A percentile compares a stretch with the other conserved stretches of the same genome.
phyloP scores from a whole-genome alignment of 2,797 vertebrate species.

The Tokudaia muenninki region DNA sequence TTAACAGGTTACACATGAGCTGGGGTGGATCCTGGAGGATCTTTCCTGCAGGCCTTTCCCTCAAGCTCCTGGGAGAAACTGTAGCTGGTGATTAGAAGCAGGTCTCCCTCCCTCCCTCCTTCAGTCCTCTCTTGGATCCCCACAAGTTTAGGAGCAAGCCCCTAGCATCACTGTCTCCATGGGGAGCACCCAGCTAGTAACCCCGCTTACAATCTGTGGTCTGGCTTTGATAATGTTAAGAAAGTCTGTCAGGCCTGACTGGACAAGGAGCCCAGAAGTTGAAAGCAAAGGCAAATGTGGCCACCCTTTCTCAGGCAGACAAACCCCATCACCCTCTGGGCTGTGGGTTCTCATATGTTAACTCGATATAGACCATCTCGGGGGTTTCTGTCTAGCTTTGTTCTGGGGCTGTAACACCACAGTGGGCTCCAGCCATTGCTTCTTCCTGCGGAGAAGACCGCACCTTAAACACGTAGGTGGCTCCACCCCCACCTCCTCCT shows the following conservation, averaged over 20 bases:
- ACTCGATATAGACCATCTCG: background rate
- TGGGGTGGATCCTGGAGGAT: too few species aligned
- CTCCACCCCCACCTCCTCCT: constrained; percentile 96
- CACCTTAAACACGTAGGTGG: constrained; percentile 98
- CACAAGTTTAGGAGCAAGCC: background rate
- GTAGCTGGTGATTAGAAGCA: background rate
- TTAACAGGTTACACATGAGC: background rate
- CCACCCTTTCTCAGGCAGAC: background rate
- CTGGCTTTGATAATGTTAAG: background rate
- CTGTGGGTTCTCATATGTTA: background rate
- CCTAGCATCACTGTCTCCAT: background rate
- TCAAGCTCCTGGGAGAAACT: background rate
- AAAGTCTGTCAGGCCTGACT: background rate
- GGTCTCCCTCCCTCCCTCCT: background rate
- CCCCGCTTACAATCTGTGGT: background rate
- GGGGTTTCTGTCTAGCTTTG: background rate
- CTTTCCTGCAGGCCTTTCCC: background rate
- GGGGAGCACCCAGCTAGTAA: background rate
- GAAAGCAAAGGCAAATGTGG: rapidly evolving
- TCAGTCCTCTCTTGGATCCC: background rate
- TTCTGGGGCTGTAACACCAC: rapidly evolving
- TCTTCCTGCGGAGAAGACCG: background rate
- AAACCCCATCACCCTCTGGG: background rate
- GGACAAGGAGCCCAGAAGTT: background rate
- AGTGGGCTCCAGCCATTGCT: rapidly evolving